phyloP scores from a whole-genome alignment of 2,888 invertebrate species.

The Netelia melanura region DNA sequence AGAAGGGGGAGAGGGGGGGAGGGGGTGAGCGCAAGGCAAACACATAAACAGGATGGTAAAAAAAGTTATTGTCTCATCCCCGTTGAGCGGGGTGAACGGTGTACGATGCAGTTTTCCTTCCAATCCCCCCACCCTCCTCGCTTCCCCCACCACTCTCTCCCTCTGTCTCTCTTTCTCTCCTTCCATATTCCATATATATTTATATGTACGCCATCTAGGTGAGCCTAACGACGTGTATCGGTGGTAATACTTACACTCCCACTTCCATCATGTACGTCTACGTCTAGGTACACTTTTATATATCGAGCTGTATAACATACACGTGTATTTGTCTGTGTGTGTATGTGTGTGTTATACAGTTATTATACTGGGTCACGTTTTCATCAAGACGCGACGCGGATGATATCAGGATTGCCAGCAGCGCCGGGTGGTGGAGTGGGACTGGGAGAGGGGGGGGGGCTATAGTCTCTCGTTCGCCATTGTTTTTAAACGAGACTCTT shows the following conservation, averaged over 20 bases:
- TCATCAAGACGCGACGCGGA: conserved; percentile 70
- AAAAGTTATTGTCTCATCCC: conserved; percentile 71
- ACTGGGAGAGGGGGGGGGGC: neutral
- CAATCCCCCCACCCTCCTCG: neutral
- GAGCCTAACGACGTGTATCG: conserved; percentile 52
- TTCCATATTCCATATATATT: neutral
- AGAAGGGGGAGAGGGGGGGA: neutral
- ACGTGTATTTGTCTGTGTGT: conserved; percentile 18
- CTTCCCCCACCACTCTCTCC: neutral
- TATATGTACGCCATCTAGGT: conserved; percentile 11
- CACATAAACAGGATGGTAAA: conserved; percentile 70
- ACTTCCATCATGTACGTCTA: neutral
- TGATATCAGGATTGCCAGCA: conserved; percentile 29
- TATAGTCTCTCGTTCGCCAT: conserved; percentile 66
- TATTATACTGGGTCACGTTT: conserved; percentile 78
- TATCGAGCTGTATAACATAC: conserved; percentile 19
- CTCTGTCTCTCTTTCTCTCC: neutral
- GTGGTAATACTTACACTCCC: conserved; percentile 38
- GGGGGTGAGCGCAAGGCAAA: conserved; percentile 57
- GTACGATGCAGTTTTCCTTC: conserved; percentile 56
- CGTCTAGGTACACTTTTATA: conserved; percentile 13
- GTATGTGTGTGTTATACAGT: conserved; percentile 24
- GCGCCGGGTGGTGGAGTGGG: too few species aligned
- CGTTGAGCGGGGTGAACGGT: conserved; percentile 41
- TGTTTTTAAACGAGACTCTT: conserved; percentile 76